These are phyloP conservation scores for Lasioglossum oenotherae DNA, from an alignment of 2,888 invertebrate genomes.

Conservation along the genomic window DNA sequence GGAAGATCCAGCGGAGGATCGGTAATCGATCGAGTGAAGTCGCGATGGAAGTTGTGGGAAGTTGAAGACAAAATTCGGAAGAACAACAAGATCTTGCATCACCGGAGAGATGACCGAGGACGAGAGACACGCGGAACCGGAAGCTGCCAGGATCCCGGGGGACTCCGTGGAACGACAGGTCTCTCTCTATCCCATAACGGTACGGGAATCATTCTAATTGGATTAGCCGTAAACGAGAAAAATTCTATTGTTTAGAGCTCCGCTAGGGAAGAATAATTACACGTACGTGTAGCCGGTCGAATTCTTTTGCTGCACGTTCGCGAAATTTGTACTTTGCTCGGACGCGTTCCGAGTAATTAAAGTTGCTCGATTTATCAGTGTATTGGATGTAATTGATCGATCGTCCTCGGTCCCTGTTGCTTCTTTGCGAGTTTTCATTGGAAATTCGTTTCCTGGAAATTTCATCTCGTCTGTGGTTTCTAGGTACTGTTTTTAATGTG, in stretches of 20 bases:
- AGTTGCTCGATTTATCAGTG: not conserved
- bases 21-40: not conserved
- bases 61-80: not conserved
- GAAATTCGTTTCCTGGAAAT: not conserved
- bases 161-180: constrained; percentile 51
- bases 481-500: not conserved
- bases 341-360: too few relatives aligned
- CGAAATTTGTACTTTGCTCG: not conserved
- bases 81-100: constrained; percentile 42
- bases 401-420: not conserved
- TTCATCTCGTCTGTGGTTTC: not conserved
- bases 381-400: not conserved
- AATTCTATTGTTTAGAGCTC: not conserved
- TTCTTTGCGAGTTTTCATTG: not conserved
- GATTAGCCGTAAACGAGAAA: not conserved
- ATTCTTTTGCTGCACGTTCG: not conserved
- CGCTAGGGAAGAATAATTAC: not conserved
- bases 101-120: constrained; percentile 74
- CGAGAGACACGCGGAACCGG: constrained; percentile 58
- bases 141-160: constrained; percentile 33
- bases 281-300: not conserved
- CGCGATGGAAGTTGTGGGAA: constrained; percentile 14
- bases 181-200: constrained; percentile 58
- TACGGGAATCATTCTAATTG: constrained; percentile 16
- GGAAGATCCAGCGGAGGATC: not conserved